These are phyloP conservation scores for Ylistrum balloti DNA, from an alignment of 1,140 invertebrate genomes.

Conservation along the genomic window DNA sequence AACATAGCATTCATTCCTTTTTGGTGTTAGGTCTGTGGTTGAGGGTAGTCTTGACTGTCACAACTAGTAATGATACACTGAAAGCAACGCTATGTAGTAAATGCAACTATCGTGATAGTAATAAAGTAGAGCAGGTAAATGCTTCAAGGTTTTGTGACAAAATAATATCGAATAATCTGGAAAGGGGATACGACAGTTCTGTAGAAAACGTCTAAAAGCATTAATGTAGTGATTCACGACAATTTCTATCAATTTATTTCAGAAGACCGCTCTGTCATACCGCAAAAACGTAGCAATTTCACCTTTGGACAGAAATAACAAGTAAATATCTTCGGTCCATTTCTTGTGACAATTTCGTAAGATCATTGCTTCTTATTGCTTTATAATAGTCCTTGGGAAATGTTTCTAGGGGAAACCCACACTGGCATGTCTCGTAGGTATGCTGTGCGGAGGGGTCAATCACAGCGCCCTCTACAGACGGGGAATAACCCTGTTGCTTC, in stretches of 20 bases:
- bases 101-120: no score
- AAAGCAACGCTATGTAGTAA: no score
- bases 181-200: not conserved
- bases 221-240: not conserved
- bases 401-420: slow-evolving; percentile 2
- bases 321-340: not conserved
- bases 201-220: not conserved
- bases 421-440: not conserved
- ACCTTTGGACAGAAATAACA: not conserved
- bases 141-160: not conserved
- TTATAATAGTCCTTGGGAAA: not conserved
- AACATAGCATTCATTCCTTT: not conserved
- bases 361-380: not conserved
- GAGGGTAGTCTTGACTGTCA: no score
- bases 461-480: not conserved
- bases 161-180: not conserved
- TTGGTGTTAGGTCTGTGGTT: no score
- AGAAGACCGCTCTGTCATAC: not conserved
- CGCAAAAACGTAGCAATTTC: not conserved
- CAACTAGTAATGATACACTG: not conserved
- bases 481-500: not conserved
- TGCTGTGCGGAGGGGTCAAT: not conserved
- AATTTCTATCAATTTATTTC: not conserved
- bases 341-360: slow-evolving; percentile 19
- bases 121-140: no score